Percentiles rank a stretch among this genome's conserved stretches.
Conservation (phyloP, 1,140 invertebrate genomes). For the Ladona fulva region DNA sequence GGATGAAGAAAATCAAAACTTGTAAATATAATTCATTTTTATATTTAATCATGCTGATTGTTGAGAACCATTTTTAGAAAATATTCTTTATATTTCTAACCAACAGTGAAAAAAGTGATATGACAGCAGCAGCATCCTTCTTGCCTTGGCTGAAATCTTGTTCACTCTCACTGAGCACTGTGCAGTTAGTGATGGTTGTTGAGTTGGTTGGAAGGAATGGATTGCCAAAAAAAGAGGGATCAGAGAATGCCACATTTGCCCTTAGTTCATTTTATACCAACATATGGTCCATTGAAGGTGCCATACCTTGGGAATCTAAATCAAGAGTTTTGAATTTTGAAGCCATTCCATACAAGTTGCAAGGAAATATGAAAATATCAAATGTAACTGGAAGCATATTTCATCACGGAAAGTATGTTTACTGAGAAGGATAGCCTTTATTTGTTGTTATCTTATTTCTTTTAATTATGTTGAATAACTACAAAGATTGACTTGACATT, state of each 20-base stretch:
- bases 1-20: too few species aligned
- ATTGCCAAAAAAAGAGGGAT: not conserved
- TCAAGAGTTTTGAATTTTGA: not conserved
- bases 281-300: not conserved
- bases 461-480: not conserved
- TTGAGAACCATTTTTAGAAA: conserved; percentile 27
- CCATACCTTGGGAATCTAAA: not conserved
- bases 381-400: not conserved
- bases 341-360: not conserved
- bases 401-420: not conserved
- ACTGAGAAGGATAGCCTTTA: not conserved
- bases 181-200: not conserved
- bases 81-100: conserved; percentile 30
- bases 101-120: not conserved
- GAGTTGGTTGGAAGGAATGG: not conserved
- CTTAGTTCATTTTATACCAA: not conserved
- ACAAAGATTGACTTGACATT: not conserved
- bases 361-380: not conserved
- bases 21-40: conserved; percentile 35
- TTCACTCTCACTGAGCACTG: not conserved
- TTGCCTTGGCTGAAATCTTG: not conserved
- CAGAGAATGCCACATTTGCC: not conserved
- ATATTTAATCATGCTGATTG: conserved; percentile 25
- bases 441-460: too few species aligned
- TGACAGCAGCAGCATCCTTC: not conserved